These are phyloP conservation scores for Mylabris sibirica DNA, from an alignment of 2,888 invertebrate genomes.

Conservation along the genomic window DNA sequence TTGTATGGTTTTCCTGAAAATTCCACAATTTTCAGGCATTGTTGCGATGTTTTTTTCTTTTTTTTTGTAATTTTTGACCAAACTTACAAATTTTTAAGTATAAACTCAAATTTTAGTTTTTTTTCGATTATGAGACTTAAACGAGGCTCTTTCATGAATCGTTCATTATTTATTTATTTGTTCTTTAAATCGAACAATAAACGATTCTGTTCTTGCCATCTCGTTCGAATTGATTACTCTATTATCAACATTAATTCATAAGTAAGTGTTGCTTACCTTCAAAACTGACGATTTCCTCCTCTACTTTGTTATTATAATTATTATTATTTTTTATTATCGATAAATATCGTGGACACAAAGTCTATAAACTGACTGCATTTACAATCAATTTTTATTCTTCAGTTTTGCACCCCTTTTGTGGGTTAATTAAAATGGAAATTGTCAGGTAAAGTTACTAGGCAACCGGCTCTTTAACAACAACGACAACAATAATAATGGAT, in stretches of 20 bases:
- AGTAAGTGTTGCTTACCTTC: slow-evolving; percentile 13
- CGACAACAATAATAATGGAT: not conserved
- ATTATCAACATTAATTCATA: not conserved
- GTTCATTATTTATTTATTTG: not conserved
- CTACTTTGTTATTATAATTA: not conserved
- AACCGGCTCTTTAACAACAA: not conserved
- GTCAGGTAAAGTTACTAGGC: slow-evolving; percentile 5
- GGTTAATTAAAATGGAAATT: not conserved
- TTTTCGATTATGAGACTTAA: too few species aligned
- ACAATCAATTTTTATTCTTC: not conserved
- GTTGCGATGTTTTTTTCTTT: too few species aligned
- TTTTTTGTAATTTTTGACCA: too few species aligned
- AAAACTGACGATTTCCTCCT: slow-evolving; percentile 4
- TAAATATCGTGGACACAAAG: not conserved
- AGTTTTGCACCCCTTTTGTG: not conserved
- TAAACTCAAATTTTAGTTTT: too few species aligned
- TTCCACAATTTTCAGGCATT: not conserved
- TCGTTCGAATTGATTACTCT: not conserved
- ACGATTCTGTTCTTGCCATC: not conserved
- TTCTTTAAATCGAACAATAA: not conserved
- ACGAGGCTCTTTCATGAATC: too few species aligned
- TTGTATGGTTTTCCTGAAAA: too few species aligned
- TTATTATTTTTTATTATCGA: not conserved
- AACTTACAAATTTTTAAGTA: too few species aligned
- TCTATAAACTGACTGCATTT: not conserved